Evolutionary conservation across 2,797 vertebrate species (phyloP).

Genomic region (Meda fulgida): DNA sequence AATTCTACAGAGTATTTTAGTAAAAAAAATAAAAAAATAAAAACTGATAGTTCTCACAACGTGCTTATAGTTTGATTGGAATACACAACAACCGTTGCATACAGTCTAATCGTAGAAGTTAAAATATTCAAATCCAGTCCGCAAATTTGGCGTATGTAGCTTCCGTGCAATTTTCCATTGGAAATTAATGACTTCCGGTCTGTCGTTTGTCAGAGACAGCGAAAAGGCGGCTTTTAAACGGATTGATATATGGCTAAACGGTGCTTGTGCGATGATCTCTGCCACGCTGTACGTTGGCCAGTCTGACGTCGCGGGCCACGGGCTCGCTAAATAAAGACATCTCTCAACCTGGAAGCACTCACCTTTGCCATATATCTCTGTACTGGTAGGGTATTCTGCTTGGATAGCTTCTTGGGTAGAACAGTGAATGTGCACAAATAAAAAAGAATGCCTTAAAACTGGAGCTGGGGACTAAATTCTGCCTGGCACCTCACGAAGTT

Average conservation of each 20-base stretch:
- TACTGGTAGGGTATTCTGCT: conserved; percentile 73
- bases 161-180: neutral
- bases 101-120: neutral
- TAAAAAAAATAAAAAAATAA: too few relatives aligned
- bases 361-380: conserved; percentile 64
- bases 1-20: neutral
- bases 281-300: conserved; percentile 9
- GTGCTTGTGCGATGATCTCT: conserved; percentile 48
- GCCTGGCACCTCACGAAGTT: conserved; percentile 60
- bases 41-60: neutral
- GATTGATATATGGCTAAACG: conserved; percentile 60
- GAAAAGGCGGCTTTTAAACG: conserved; percentile 23
- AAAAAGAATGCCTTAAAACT: conserved; percentile 63
- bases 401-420: conserved; percentile 81
- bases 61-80: neutral
- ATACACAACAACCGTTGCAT: neutral
- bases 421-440: conserved; percentile 77
- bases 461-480: conserved; percentile 63
- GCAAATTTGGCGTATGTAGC: neutral
- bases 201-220: neutral
- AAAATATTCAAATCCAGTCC: neutral
- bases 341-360: conserved; percentile 45
- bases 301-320: conserved; percentile 24
- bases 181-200: neutral
- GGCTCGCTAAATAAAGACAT: conserved; percentile 27